Evolutionary conservation across 2,888 invertebrate species (phyloP).

Genomic region (Melipona bicolor): DNA sequence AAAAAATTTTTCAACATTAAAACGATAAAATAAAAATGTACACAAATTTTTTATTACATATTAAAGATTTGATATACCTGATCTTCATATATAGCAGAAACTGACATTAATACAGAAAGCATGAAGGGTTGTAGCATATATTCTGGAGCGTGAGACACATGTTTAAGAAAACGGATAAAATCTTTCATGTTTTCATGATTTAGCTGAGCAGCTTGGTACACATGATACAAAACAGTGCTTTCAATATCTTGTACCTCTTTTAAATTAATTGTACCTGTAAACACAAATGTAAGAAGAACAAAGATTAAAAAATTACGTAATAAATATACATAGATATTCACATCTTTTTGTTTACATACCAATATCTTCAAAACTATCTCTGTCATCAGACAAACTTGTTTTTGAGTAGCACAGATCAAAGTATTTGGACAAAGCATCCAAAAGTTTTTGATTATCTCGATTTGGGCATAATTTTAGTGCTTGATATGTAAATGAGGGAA

Average conservation of each 20-base stretch:
- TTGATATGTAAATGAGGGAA: constrained; percentile 89
- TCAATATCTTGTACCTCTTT: constrained; percentile 86
- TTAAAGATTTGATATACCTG: constrained; percentile 61
- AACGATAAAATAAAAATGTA: not conserved
- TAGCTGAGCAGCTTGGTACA: constrained; percentile 84
- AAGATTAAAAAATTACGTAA: not conserved
- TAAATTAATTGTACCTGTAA: constrained; percentile 62
- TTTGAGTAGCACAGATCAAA: constrained; percentile 83
- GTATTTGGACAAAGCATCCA: constrained; percentile 85
- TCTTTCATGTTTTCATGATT: constrained; percentile 84
- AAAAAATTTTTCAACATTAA: not conserved
- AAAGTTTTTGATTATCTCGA: constrained; percentile 83
- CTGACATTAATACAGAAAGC: constrained; percentile 86
- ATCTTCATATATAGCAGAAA: constrained; percentile 85
- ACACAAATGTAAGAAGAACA: constrained; percentile 1
- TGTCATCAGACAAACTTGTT: constrained; percentile 44
- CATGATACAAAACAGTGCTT: constrained; percentile 87
- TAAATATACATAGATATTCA: not conserved
- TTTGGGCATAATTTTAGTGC: constrained; percentile 86
- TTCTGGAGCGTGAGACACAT: constrained; percentile 86
- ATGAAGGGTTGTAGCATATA: constrained; percentile 88
- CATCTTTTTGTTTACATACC: constrained; percentile 62
- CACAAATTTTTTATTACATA: not conserved
- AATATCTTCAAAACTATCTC: constrained; percentile 72
- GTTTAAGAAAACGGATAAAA: constrained; percentile 84